A percentile compares a stretch with the other conserved stretches of the same genome.
Evolutionary conservation across 2,797 vertebrate genomes (phyloP).

Genomic region (Parauchenoglanis ngamensis): DNA sequence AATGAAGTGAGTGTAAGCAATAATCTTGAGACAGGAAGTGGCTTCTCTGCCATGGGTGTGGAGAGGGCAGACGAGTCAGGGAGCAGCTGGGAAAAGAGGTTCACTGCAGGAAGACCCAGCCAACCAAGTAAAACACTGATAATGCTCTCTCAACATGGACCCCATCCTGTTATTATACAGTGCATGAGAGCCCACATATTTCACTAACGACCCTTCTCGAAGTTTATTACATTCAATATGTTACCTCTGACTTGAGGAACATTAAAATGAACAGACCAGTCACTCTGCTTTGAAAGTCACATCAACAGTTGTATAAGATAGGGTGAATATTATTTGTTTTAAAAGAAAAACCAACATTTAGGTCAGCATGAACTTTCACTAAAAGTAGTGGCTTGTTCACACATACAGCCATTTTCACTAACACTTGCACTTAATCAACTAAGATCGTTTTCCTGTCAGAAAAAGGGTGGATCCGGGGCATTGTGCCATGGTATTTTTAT

Average conservation of each 20-base stretch:
- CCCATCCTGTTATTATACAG: conserved; percentile 79
- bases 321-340: background rate
- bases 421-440: background rate
- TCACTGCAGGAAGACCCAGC: conserved; percentile 73
- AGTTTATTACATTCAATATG: conserved; percentile 16
- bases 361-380: background rate
- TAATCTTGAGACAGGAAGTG: conserved; percentile 60
- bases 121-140: conserved; percentile 75
- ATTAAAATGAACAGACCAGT: conserved; percentile 29
- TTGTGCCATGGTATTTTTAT: background rate
- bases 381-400: background rate
- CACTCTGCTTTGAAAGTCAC: background rate
- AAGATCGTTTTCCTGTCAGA: background rate
- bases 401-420: background rate
- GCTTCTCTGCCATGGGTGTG: conserved; percentile 51
- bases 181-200: conserved; percentile 36
- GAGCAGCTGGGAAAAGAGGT: conserved; percentile 70
- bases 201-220: conserved; percentile 34
- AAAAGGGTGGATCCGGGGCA: background rate
- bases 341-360: background rate
- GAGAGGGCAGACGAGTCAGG: conserved; percentile 76
- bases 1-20: conserved; percentile 58
- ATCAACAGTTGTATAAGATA: background rate
- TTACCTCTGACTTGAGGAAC: conserved; percentile 26
- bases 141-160: conserved; percentile 69